Base-by-base conservation (phyloP, 1,140 invertebrate species). In the Camponotus pennsylvanicus region DNA sequence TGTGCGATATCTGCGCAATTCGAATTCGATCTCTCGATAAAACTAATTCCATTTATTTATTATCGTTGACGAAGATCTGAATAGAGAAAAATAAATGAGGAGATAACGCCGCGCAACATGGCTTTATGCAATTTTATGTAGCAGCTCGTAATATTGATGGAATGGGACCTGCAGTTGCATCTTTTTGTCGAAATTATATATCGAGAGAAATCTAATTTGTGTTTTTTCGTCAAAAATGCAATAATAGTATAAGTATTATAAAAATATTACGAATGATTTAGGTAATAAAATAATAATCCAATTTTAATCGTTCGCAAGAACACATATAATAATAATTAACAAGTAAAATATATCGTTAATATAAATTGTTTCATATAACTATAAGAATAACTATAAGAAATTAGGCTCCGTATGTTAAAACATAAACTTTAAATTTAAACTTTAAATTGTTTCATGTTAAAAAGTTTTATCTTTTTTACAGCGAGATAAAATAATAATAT, bases 41-140 rank as follows among this genome's bases (percentile, higher is more conserved):
- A 49, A 69, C 57, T 63, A 45, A 67, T 79, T 66, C 45, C 40
- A 42, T 6, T 63, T 63, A 63, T 15, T 67, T 79, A 21, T 69
- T 69, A 63, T 77, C 45, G n/a, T 27, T 64, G 21, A n/a, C n/a
- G 71, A 40, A 75, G 11, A 37, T n/a, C 15, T 42, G 18, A 63
- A 18, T 11, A 21, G 45, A 21, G 13, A 61, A 37, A 45, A 77
- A 77, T 45, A 45, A 61, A 77, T 15, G 57, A 63, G 57, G 11
- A 49, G 9, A 37, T 32, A 5, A 76, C 27, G 57, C 61, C 40
- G 18, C 40, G 55, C 75, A 75, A 75, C 21, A 1, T 45, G 57
- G 45, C 37, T 77, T 76, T 42, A 18, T 27, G 75, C 75, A 63
- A 77, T 63, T 77, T 61, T 61, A 76, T 40, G 57, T 7, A 21